phyloP scores from a whole-genome alignment of 1,140 invertebrate species.

The Drosophila baimaii region DNA sequence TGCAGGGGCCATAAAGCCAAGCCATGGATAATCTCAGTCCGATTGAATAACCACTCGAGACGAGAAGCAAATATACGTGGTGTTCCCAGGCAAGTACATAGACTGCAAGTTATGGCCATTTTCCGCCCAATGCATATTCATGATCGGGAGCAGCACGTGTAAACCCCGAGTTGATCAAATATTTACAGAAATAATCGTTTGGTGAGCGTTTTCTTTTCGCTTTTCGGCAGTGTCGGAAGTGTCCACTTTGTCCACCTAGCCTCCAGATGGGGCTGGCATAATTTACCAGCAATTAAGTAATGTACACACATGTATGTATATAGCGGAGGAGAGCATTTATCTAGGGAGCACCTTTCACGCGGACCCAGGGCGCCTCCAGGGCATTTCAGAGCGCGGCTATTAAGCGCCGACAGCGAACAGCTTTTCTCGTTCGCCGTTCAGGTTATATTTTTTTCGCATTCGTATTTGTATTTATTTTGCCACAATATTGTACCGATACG shows the following conservation, averaged over 20 bases:
- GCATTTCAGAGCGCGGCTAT: conserved; percentile 71
- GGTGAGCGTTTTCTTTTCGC: conserved; percentile 16
- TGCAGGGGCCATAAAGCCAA: conserved; percentile 44
- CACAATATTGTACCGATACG: too few species aligned
- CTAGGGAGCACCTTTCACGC: conserved; percentile 62
- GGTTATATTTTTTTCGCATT: conserved; percentile 30
- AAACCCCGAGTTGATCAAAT: conserved; percentile 48
- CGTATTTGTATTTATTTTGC: conserved; percentile 53
- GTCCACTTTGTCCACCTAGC: conserved; percentile 46
- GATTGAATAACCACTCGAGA: conserved; percentile 39
- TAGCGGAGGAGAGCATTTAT: background rate
- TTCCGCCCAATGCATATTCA: conserved; percentile 15
- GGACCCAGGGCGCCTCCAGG: conserved; percentile 56
- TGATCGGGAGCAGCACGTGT: conserved; percentile 43
- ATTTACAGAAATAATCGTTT: conserved; percentile 52
- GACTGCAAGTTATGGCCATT: conserved; percentile 16
- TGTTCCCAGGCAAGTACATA: background rate
- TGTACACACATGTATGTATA: conserved; percentile 23
- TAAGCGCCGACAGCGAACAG: conserved; percentile 56
- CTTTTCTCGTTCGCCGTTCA: conserved; percentile 51
- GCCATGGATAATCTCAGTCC: conserved; percentile 45
- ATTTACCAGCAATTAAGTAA: conserved; percentile 76
- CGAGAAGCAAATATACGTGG: conserved; percentile 12
- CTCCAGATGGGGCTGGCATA: conserved; percentile 63
- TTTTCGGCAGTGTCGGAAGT: conserved; percentile 61